These are phyloP conservation scores for Zaprionus capensis DNA, from an alignment of 1,140 invertebrate genomes.

Conservation along the genomic window DNA sequence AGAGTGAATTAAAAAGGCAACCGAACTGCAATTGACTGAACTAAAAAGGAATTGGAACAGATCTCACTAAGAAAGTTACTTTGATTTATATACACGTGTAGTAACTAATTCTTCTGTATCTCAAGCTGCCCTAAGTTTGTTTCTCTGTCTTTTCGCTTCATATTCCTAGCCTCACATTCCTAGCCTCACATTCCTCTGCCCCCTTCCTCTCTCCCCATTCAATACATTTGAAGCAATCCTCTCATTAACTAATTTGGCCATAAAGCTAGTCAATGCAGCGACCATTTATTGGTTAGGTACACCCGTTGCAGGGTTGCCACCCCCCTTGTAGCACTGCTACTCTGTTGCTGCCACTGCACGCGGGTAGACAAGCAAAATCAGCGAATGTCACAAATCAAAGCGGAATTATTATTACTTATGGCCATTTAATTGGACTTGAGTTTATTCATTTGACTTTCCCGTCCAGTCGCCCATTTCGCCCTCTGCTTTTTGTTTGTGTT, in stretches of 20 bases:
- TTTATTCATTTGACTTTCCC: conserved; percentile 79
- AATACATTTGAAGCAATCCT: conserved; percentile 3
- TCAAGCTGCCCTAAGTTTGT: not conserved
- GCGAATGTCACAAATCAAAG: conserved; percentile 84
- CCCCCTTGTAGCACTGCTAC: not conserved
- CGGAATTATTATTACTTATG: conserved; percentile 84
- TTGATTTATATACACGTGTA: not conserved
- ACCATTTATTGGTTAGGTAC: not conserved
- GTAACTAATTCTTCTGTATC: not conserved
- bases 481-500: conserved; percentile 54
- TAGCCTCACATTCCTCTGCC: not conserved
- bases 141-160: not conserved
- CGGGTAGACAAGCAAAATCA: conserved; percentile 29
- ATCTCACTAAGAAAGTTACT: no score
- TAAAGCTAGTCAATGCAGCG: conserved; percentile 25
- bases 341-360: not conserved
- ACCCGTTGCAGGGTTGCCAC: not conserved
- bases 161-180: not conserved
- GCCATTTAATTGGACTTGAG: conserved; percentile 84
- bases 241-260: conserved; percentile 74
- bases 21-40: no score
- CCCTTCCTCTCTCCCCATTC: not conserved
- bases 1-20: no score
- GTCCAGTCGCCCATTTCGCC: conserved; percentile 17
- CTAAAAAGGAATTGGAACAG: no score